phyloP scores from a whole-genome alignment of 2,113 vertebrate genomes.

The Phodopus roborovskii region DNA sequence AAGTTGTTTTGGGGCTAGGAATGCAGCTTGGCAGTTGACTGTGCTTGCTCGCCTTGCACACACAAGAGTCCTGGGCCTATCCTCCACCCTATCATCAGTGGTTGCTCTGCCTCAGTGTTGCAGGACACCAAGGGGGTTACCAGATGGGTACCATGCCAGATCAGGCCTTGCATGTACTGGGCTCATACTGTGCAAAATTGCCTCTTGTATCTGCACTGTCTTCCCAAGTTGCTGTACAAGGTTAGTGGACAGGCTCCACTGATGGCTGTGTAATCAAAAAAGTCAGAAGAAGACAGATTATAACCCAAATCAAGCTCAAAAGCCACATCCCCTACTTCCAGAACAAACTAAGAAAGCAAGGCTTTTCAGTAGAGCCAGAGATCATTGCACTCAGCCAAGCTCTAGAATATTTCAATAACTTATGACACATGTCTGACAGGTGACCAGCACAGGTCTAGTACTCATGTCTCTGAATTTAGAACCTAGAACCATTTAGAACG shows the following conservation, averaged over 20 bases:
- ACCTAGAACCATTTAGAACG: not conserved
- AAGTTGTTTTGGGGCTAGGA: not conserved
- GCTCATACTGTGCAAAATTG: rapidly evolving
- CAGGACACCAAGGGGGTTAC: not conserved
- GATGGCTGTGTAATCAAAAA: not conserved
- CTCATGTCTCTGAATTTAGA: not conserved
- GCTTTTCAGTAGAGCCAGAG: not conserved
- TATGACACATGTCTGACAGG: not conserved
- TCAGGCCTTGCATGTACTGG: rapidly evolving
- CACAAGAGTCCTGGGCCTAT: not conserved
- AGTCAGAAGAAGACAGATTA: not conserved
- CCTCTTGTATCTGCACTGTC: not conserved
- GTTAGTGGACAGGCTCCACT: not conserved
- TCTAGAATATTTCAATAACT: not conserved
- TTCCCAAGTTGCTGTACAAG: not conserved
- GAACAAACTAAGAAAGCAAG: not conserved
- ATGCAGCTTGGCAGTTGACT: not conserved
- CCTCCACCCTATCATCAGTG: not conserved
- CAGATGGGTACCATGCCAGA: not conserved
- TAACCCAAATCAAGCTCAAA: not conserved
- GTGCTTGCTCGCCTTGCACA: not conserved
- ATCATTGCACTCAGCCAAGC: not conserved
- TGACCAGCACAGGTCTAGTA: not conserved
- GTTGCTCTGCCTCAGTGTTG: slow-evolving; percentile 26
- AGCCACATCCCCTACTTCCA: not conserved